Base-by-base conservation (phyloP, 2,113 vertebrate species). In the Furnarius figulus region DNA sequence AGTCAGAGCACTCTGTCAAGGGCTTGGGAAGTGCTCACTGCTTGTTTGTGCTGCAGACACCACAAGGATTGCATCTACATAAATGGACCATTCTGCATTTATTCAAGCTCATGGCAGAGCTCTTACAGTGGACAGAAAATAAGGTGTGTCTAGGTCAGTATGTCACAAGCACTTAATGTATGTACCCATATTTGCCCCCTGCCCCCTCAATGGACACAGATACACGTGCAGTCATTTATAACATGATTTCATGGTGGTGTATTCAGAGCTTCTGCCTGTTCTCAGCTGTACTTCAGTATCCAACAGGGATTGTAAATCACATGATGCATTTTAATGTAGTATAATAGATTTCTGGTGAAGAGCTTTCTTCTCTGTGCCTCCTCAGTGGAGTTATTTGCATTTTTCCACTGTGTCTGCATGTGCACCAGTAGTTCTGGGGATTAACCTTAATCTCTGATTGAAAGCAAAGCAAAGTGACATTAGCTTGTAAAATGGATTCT, bases 401-500 rank as follows among this genome's bases (percentile, higher is more conserved):
- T 79, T 95, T 78, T 88, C 72, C 49, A 44, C 44, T 0, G 1
- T 72, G 83, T 80, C 95, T 90, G 80, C 52, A 14, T 40, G 58
- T 87, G 55, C 0, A 0, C 80, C 33, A 33, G 85, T 85, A 79
- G 80, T 89, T 90, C 58, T 81, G 83, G 88, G 95, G 90, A 93
- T 94, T 95, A 95, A 82, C 42, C 70, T 70, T 94, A 94, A 88
- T 91, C 76, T 95, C 82, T 87, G 67, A 84, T 30, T 94, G 90
- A 88, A 87, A 82, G 91, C 59, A 89, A 91, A 94, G 91, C 66
- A 85, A 89, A 95, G 78, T 76, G 85, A 92, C 47, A 46, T 86
- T 79, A 88, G 53, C 56, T 93, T 94, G 68, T 96, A 89, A 94
- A 96, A 93, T 73, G 46, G 87, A 86, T 94, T 95, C 78, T 65